phyloP scores from a whole-genome alignment of 2,888 invertebrate species.

The Aphrophora alni region DNA sequence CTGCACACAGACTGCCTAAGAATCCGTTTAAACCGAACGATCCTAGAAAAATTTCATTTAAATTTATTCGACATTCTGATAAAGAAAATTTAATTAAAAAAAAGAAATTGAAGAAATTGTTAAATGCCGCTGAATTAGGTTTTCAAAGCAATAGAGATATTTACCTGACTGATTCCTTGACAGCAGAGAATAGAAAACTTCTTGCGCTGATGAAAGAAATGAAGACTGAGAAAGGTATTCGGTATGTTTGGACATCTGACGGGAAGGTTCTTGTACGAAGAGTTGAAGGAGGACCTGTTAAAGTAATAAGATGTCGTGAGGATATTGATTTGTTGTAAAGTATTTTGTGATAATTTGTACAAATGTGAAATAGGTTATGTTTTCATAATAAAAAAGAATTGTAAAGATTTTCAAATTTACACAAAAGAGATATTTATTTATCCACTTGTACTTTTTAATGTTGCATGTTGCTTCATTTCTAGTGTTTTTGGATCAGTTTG shows the following conservation, averaged over 20 bases:
- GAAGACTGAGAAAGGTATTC: background rate
- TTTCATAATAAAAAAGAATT: no score
- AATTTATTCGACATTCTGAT: background rate
- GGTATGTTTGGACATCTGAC: background rate
- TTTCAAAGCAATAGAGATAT: background rate
- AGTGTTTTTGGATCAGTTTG: no score
- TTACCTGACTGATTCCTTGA: background rate
- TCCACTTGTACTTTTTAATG: no score
- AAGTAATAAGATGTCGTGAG: background rate
- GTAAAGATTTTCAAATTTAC: no score
- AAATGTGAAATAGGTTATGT: no score
- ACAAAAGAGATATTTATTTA: no score
- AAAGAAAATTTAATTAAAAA: background rate
- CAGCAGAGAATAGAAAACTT: background rate
- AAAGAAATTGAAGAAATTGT: background rate
- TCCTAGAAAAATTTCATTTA: background rate
- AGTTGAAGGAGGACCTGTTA: background rate
- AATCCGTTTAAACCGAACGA: background rate
- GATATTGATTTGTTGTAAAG: background rate
- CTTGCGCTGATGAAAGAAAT: background rate
- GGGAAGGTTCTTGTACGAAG: background rate
- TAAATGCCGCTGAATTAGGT: background rate
- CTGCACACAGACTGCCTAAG: background rate
- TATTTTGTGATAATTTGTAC: background rate
- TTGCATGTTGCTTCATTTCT: no score